Percentiles rank a stretch among this genome's conserved stretches.
phyloP scores from a whole-genome alignment of 2,888 invertebrate species.

The Coremacera marginata region DNA sequence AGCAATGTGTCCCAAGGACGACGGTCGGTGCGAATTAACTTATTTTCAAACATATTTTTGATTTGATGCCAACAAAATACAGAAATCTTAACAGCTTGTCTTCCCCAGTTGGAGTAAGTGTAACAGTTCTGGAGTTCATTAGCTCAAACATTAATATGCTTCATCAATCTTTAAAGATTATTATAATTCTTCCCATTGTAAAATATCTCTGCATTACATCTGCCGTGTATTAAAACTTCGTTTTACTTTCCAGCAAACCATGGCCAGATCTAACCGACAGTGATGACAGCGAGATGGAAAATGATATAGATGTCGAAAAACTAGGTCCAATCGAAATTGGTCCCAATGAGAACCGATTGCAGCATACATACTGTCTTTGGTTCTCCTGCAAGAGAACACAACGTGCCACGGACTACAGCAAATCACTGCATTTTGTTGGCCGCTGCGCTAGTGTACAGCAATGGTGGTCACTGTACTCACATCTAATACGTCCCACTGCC shows the following conservation, averaged over 20 bases:
- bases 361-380: constrained; percentile 96
- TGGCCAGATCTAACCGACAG: constrained; percentile 70
- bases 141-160: too few relatives aligned
- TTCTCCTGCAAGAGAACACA: constrained; percentile 75
- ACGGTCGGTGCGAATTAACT: background rate
- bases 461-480: constrained; percentile 97
- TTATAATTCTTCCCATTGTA: too few relatives aligned
- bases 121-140: too few relatives aligned
- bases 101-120: too few relatives aligned
- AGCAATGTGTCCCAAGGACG: background rate
- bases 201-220: too few relatives aligned
- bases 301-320: constrained; percentile 72
- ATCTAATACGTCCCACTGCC: constrained; percentile 90
- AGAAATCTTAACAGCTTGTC: too few relatives aligned
- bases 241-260: constrained; percentile 57
- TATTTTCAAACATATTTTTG: too few relatives aligned
- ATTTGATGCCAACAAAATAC: too few relatives aligned
- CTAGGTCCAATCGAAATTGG: constrained; percentile 79
- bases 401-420: constrained; percentile 67
- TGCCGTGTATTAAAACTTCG: too few relatives aligned
- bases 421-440: constrained; percentile 86
- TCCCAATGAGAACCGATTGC: constrained; percentile 90
- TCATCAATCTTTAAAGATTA: too few relatives aligned
- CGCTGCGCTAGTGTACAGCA: constrained; percentile 94
- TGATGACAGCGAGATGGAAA: constrained; percentile 77